A percentile compares a stretch with the other conserved stretches of the same genome.
phyloP scores from a whole-genome alignment of 2,113 vertebrate species.

The Tringa solitaria region DNA sequence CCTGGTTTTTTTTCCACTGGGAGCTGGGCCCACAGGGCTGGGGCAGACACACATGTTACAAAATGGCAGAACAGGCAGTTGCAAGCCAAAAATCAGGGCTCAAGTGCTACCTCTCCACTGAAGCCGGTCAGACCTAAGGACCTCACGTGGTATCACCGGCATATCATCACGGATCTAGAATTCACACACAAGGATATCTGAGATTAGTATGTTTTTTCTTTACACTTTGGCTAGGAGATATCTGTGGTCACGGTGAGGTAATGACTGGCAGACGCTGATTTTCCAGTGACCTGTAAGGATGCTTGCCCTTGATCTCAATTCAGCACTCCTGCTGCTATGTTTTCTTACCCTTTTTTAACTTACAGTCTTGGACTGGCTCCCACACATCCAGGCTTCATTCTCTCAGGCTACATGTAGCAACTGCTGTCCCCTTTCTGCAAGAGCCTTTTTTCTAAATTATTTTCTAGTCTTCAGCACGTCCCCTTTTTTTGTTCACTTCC shows the following conservation, averaged over 20 bases:
- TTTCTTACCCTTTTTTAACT: slow-evolving; percentile 56
- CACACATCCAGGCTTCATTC: not conserved
- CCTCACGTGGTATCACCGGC: not conserved
- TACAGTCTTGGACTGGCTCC: slow-evolving; percentile 28
- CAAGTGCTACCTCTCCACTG: not conserved
- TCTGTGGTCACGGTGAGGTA: slow-evolving; percentile 30
- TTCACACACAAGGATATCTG: not conserved
- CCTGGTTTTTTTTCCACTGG: not conserved
- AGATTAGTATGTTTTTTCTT: slow-evolving; percentile 1
- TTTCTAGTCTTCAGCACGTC: not conserved
- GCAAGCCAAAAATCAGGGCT: not conserved
- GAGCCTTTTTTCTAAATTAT: not conserved
- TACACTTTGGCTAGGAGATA: not conserved
- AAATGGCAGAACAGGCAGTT: not conserved
- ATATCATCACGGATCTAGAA: not conserved
- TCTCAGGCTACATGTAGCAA: not conserved
- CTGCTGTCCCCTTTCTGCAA: not conserved
- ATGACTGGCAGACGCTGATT: not conserved
- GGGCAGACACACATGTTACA: not conserved
- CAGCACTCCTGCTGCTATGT: slow-evolving; percentile 49
- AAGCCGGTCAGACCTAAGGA: not conserved
- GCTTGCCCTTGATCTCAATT: slow-evolving; percentile 48
- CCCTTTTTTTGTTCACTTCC: not conserved
- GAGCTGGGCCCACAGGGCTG: not conserved
- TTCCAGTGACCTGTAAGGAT: slow-evolving; percentile 48